Evolutionary conservation across 2,888 invertebrate species (phyloP).

Genomic region (Papilio demoleus): DNA sequence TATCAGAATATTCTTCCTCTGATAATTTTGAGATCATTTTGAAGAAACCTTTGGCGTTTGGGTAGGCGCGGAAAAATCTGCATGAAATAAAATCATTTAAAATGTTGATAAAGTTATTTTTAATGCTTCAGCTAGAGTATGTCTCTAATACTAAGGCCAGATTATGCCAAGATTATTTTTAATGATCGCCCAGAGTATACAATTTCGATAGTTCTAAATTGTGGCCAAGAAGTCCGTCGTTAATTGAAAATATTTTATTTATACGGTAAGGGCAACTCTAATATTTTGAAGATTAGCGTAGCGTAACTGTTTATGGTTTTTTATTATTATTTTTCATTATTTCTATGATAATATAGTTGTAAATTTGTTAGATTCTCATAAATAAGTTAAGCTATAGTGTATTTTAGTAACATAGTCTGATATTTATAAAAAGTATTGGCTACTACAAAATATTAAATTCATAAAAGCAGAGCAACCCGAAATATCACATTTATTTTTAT

Average conservation of each 20-base stretch:
- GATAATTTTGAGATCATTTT: constrained; percentile 54
- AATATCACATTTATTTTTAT: constrained; percentile 31
- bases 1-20: constrained; percentile 54
- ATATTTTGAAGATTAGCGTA: no score
- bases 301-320: no score
- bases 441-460: no score
- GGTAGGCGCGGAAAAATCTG: constrained; percentile 61
- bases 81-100: constrained; percentile 1
- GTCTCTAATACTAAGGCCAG: neutral
- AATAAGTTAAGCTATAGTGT: neutral
- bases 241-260: no score
- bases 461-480: no score
- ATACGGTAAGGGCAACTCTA: no score
- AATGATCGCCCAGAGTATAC: no score
- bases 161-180: neutral
- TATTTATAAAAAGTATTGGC: neutral
- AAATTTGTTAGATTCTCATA: neutral
- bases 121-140: no score
- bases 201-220: no score
- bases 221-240: no score
- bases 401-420: neutral
- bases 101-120: neutral
- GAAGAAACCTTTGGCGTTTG: constrained; percentile 61
- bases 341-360: neutral
- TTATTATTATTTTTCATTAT: no score